phyloP scores from a whole-genome alignment of 37 sponge, comb jelly and placozoan genomes.

The Mnemiopsis leidyi region DNA sequence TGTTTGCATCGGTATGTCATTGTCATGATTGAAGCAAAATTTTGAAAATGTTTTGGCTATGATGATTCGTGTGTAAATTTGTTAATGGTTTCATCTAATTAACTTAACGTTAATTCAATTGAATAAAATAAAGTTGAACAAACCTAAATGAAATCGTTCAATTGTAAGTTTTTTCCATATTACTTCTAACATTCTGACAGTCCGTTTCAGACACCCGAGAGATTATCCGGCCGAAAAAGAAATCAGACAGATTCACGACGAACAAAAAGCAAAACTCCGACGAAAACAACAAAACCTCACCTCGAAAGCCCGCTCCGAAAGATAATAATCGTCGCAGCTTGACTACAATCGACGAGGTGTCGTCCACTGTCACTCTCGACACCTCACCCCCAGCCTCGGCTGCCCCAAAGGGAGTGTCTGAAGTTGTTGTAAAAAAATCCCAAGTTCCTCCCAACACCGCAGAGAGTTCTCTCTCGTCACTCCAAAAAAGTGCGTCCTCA shows the following conservation, averaged over 20 bases:
- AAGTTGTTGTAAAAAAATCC: neutral
- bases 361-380: neutral
- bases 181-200: slow-evolving; percentile 1
- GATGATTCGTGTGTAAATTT: neutral
- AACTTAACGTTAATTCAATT: neutral
- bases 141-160: too few species aligned
- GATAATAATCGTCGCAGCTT: neutral
- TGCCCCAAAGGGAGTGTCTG: slow-evolving; percentile 31
- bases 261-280: neutral
- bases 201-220: slow-evolving; percentile 61
- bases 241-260: neutral
- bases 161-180: too few species aligned
- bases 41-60: neutral
- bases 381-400: neutral
- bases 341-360: neutral
- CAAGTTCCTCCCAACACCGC: neutral
- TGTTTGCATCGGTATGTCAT: neutral
- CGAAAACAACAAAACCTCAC: neutral
- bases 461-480: neutral
- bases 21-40: neutral
- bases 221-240: slow-evolving; percentile 58
- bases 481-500: neutral
- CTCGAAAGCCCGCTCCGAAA: neutral
- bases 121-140: neutral
- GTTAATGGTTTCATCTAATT: neutral